These are phyloP conservation scores for Liodrosophila aerea DNA, from an alignment of 2,888 invertebrate species.

Conservation along the genomic window DNA sequence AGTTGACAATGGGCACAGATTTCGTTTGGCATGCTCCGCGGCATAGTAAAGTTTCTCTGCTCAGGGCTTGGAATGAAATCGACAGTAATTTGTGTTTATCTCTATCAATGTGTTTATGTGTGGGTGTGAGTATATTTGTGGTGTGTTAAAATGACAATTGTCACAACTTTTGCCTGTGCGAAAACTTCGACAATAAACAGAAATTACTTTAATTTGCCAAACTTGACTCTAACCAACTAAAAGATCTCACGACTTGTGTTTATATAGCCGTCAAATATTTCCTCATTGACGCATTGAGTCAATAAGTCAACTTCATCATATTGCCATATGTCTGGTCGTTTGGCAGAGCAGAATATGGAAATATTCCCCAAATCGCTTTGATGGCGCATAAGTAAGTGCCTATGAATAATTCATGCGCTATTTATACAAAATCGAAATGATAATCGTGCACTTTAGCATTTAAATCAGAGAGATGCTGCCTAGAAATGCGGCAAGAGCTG, in stretches of 20 bases:
- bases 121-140: conserved; percentile 6
- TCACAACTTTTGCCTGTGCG: conserved; percentile 51
- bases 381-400: conserved; percentile 73
- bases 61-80: conserved; percentile 76
- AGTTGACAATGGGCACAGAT: conserved; percentile 56
- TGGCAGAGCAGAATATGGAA: conserved; percentile 28
- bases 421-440: conserved; percentile 77
- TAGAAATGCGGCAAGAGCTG: conserved; percentile 7
- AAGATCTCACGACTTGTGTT: conserved; percentile 51
- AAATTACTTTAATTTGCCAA: conserved; percentile 71
- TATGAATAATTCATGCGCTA: conserved; percentile 69
- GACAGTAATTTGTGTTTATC: conserved; percentile 75
- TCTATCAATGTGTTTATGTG: conserved; percentile 22
- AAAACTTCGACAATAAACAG: conserved; percentile 49
- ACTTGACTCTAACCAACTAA: conserved; percentile 65
- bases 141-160: conserved; percentile 65
- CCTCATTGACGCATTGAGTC: conserved; percentile 48
- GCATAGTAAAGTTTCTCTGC: conserved; percentile 66
- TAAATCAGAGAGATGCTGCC: conserved; percentile 58
- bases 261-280: conserved; percentile 56
- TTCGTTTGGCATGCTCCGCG: conserved; percentile 39
- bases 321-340: conserved; percentile 47
- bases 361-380: conserved; percentile 66
- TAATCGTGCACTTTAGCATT: conserved; percentile 76
- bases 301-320: conserved; percentile 66